Conservation (phyloP, 2,113 vertebrate genomes). For the Apus apus region DNA sequence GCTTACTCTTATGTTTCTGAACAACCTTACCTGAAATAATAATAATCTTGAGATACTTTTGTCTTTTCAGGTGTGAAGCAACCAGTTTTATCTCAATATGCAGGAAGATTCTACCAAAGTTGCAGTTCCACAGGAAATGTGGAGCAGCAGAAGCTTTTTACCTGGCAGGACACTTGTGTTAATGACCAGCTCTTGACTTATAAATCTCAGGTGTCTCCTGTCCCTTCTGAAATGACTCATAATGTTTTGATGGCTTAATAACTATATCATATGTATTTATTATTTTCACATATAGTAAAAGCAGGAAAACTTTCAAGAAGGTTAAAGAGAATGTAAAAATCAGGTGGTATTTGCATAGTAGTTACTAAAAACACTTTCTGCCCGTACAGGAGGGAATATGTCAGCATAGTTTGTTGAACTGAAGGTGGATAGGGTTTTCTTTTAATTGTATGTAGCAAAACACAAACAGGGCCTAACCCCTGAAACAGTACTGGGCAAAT, state of each 20-base stretch:
- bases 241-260: conserved; percentile 38
- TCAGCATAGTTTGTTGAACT: conserved; percentile 6
- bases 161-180: neutral
- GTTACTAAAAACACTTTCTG: conserved; percentile 33
- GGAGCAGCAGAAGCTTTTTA: conserved; percentile 24
- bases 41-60: neutral
- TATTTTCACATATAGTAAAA: conserved; percentile 64
- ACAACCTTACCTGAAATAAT: neutral
- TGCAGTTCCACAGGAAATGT: neutral
- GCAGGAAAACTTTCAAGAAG: neutral
- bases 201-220: neutral
- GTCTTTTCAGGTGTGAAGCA: conserved; percentile 41
- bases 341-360: neutral
- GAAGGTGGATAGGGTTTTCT: conserved; percentile 37
- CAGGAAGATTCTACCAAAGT: neutral
- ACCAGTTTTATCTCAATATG: neutral
- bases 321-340: conserved; percentile 4
- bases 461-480: neutral
- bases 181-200: neutral
- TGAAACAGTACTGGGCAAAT: conserved; percentile 13
- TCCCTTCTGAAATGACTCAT: conserved; percentile 9
- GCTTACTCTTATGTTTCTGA: neutral
- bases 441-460: conserved; percentile 46
- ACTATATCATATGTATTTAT: conserved; percentile 75
- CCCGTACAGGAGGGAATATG: neutral